Evolutionary conservation across 2,888 invertebrate genomes (phyloP).

Genomic region (Ctena decussata): DNA sequence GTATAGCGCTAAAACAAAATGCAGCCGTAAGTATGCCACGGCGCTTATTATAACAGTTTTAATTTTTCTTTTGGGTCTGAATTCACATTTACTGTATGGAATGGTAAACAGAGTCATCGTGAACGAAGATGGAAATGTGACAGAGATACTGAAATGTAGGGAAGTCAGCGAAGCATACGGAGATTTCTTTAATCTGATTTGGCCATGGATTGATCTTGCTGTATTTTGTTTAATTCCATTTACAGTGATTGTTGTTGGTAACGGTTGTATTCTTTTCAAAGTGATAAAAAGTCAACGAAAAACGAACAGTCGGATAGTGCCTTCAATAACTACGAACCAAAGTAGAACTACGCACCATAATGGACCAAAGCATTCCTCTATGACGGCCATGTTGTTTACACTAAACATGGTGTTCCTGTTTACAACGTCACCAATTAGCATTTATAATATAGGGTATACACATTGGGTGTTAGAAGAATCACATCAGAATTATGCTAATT

Average conservation of each 20-base stretch:
- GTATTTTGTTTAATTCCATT: constrained; percentile 77
- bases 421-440: constrained; percentile 74
- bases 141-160: constrained; percentile 49
- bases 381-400: constrained; percentile 75
- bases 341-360: neutral
- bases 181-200: constrained; percentile 62
- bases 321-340: neutral
- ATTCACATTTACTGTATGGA: constrained; percentile 74
- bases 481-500: constrained; percentile 15
- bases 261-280: constrained; percentile 74
- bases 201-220: constrained; percentile 82
- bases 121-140: neutral
- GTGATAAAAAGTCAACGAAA: constrained; percentile 64
- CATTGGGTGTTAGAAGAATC: constrained; percentile 40
- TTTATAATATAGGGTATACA: constrained; percentile 69
- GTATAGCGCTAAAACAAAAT: constrained; percentile 68
- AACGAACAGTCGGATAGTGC: constrained; percentile 18
- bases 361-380: constrained; percentile 66
- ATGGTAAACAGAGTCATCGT: constrained; percentile 44
- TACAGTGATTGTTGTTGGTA: constrained; percentile 73
- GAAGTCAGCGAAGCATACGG: constrained; percentile 52
- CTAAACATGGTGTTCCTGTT: constrained; percentile 75
- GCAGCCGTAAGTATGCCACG: constrained; percentile 63
- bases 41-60: constrained; percentile 51
- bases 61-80: constrained; percentile 66